Evolutionary conservation across 2,113 vertebrate genomes (phyloP), one percentile per base, ranked within the genome.

Genomic region (Asarcornis scutulata): DNA sequence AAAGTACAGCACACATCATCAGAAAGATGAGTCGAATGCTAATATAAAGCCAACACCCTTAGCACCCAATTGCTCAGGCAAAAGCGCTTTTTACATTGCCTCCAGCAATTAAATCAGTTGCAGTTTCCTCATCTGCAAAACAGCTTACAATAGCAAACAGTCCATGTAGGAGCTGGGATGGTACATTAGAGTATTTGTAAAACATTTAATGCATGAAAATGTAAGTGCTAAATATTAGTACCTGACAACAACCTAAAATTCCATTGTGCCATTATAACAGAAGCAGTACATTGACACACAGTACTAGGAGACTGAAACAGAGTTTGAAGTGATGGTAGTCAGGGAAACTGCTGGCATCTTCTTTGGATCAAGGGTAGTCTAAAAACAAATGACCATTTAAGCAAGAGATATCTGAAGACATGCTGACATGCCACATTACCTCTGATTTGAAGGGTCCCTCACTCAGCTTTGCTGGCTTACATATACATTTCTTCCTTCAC

Each of bases 121-220:
- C 34, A 73, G 8, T 75, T 91, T 88, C 60, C 38, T 55, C 34
- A 8, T 56, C 34, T 81, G 52, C 25, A 72, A 40, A 89, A 59
- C 55, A 69, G 59, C 44, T 80, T 80, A 5, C n/a, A 42, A 18
- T 85, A 89, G 92, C 22, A 26, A 40, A n/a, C 7, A 29, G 34
- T 55, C 72, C 8, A 1, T 85, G 31, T 44, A 48, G 55, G 66
- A 83, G 14, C 36, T 50, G 25, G 62, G 59, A 67, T 67, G 13
- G 83, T 68, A 80, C 77, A 77, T 94, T 94, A 67, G 21, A 83
- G 16, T 66, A 83, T 52, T 22, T 73, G 17, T 83, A 48, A 58
- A 89, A 46, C 4, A 87, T 72, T 52, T 13, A 91, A 4, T 52
- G 40, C 71, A 26, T 79, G 34, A 87, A 87, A 88, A 59, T 50